Percentiles rank a stretch among this genome's conserved stretches.
Evolutionary conservation across 2,113 vertebrate species (phyloP).

Genomic region (Romanogobio albipinnatus): DNA sequence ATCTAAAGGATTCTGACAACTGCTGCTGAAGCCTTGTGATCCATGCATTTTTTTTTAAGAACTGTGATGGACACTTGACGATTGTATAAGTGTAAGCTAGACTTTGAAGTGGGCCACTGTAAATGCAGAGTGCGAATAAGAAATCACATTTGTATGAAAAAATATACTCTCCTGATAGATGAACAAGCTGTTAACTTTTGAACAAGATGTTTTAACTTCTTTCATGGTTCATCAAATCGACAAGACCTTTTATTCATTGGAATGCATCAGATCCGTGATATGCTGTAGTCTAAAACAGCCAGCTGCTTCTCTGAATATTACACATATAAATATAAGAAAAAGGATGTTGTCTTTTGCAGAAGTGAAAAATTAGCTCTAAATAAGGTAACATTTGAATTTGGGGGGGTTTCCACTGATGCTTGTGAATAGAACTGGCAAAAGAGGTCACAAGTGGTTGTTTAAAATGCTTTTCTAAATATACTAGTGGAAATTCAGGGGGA

Average conservation of each 20-base stretch:
- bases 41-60: constrained; percentile 23
- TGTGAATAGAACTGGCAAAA: neutral
- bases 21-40: neutral
- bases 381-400: neutral
- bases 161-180: neutral
- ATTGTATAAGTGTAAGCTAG: neutral
- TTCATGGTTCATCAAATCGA: neutral
- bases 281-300: neutral
- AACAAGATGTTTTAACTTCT: neutral
- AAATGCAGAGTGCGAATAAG: neutral
- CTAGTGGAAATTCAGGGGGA: neutral
- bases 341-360: neutral
- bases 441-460: neutral
- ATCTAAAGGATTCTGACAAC: neutral
- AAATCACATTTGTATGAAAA: neutral
- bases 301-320: neutral
- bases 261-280: neutral
- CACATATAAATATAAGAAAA: neutral
- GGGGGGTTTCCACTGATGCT: neutral
- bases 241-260: neutral
- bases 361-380: neutral
- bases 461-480: neutral
- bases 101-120: neutral
- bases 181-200: neutral
- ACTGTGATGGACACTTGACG: constrained; percentile 3